Evolutionary conservation across 2,797 vertebrate species (phyloP).

Genomic region (Lateolabrax maculatus): DNA sequence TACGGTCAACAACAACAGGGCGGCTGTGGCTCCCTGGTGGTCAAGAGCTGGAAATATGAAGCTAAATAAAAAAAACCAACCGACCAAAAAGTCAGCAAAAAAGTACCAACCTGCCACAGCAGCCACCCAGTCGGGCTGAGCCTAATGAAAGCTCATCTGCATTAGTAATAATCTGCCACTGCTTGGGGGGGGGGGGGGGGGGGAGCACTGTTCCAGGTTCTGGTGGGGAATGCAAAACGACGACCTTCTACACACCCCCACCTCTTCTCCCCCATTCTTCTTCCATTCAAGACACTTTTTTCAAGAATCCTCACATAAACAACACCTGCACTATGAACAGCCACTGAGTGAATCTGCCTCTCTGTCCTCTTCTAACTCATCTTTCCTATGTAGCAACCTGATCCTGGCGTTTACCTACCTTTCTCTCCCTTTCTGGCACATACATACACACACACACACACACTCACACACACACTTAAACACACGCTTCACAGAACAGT

Average conservation of each 20-base stretch:
- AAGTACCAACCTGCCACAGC: constrained; percentile 19
- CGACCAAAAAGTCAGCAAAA: constrained; percentile 51
- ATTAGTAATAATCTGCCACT: constrained; percentile 70
- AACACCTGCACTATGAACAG: constrained; percentile 52
- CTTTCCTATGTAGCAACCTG: constrained; percentile 62
- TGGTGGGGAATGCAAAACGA: constrained; percentile 71
- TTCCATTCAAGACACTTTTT: constrained; percentile 23
- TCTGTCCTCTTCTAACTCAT: constrained; percentile 53
- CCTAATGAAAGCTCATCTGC: constrained; percentile 72
- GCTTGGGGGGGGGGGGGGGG: constrained; percentile 60
- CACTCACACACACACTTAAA: constrained; percentile 51
- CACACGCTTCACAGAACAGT: constrained; percentile 83
- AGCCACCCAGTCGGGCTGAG: constrained; percentile 54
- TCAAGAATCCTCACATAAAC: constrained; percentile 53
- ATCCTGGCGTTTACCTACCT: constrained; percentile 64
- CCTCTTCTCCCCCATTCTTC: constrained; percentile 2
- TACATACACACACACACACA: constrained; percentile 41
- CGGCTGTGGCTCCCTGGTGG: constrained; percentile 24
- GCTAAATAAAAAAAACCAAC: constrained; percentile 26
- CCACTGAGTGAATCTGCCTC: constrained; percentile 40
- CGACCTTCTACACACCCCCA: constrained; percentile 30
- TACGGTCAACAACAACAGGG: constrained; percentile 46
- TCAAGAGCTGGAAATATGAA: constrained; percentile 29
- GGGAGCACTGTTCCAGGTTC: constrained; percentile 53
- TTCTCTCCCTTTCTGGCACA: constrained; percentile 40